Percentiles rank a stretch among this genome's conserved stretches.
Evolutionary conservation across 2,113 vertebrate species (phyloP).

Genomic region (Loxodonta africana): DNA sequence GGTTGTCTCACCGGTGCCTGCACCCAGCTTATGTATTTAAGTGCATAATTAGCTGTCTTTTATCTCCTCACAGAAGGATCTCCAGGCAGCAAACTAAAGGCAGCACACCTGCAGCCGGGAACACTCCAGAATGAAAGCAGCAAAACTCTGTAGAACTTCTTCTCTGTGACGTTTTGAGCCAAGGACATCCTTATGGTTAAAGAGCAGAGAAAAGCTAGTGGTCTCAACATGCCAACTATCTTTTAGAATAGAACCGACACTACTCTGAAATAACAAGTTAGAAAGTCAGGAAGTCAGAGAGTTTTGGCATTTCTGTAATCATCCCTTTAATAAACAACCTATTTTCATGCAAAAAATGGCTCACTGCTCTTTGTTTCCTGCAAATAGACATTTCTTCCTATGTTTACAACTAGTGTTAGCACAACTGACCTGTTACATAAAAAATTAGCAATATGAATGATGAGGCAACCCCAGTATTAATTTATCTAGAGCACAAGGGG

Average conservation of each 20-base stretch:
- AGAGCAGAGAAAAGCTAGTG: constrained; percentile 24
- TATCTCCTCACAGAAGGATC: constrained; percentile 52
- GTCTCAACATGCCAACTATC: constrained; percentile 6
- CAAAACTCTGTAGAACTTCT: background rate
- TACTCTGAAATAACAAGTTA: background rate
- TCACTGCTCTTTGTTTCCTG: constrained; percentile 26
- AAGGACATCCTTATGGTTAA: constrained; percentile 42
- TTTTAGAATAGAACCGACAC: constrained; percentile 16
- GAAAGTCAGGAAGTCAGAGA: constrained; percentile 1
- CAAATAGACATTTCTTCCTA: background rate
- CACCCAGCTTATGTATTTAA: background rate
- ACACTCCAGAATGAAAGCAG: constrained; percentile 14
- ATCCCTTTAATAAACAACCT: constrained; percentile 73
- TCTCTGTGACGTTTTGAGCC: background rate
- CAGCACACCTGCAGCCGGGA: background rate
- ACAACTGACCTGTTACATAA: background rate
- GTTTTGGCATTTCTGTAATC: constrained; percentile 44
- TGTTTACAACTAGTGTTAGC: background rate
- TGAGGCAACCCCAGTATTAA: background rate
- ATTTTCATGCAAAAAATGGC: constrained; percentile 59
- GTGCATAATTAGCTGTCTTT: background rate
- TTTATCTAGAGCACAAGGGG: background rate
- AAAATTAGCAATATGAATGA: background rate
- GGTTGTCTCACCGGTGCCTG: background rate
- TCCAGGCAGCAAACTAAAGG: constrained; percentile 63